Base-by-base conservation (phyloP, 2,888 invertebrate species). In the Parnassius mnemosyne region DNA sequence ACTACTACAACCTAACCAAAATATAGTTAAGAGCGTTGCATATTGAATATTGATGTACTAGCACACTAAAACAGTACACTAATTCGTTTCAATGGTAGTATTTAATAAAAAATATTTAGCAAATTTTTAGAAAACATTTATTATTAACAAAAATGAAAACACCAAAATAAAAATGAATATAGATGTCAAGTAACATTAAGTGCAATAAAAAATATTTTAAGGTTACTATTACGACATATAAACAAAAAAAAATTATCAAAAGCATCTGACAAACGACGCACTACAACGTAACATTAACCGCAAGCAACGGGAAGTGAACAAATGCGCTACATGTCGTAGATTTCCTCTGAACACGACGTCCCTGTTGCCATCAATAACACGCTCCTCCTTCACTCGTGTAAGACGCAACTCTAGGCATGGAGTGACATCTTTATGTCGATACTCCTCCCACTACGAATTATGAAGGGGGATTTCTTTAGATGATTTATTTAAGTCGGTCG, bases 371-470 rank as follows among this genome's bases (percentile, higher is more conserved):
- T 59, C 46, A 53, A 59, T 53, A 59, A 59, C 59, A 3, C 46
- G 25, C 52, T 42, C 53, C 53, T 16, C 41, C 25, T 10, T 44
- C 25, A 20, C 50, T 50, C 10, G 50, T 5, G 9, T 34, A 16
- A 52, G 10, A 12, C 25, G 34, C 46, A 52, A 41, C 47, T 59
- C 47, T 47, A 43, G n/a, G 44, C 57, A 20, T 25, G 12, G n/a
- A 47, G 47, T n/a, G 51, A 58, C 46, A 46, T 58, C 34, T 53
- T 57, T 53, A 47, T 41, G 53, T 25, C 59, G n/a, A n/a, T 34
- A 46, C 49, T 50, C 49, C 47, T 43, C 59, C 47, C 46, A 25
- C 46, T 58, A 34, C 43, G 13, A 52, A 52, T 34, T 58, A 44
- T n/a, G 20, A 9, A 44, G 52, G n/a, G 46, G 46, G 44, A 58